Base-by-base conservation (phyloP, 1,140 invertebrate species). In the Rhagoletis pomonella region DNA sequence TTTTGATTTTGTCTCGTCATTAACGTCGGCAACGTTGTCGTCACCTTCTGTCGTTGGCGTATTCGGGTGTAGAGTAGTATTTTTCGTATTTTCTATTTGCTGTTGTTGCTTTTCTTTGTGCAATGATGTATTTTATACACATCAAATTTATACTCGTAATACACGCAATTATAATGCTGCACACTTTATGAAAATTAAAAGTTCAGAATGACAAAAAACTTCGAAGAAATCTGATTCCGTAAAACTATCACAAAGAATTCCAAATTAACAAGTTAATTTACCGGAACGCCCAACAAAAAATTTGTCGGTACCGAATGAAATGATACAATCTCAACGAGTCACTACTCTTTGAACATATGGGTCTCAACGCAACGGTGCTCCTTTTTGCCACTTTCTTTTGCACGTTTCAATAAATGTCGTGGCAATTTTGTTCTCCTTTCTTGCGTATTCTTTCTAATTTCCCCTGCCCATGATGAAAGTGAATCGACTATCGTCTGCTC, bases 61-160 rank as follows among this genome's bases (percentile, higher is more conserved):
- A 29, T 81, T 81, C 73, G 73, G 19, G 42, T 29, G n/a, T 12
- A 81, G 29, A 9, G 73, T 55, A 65, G 42, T 87, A 55, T 69
- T 67, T 87, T 50, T 87, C n/a, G 39, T 69, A 50, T 17, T 55
- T 87, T 67, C 14, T 65, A 42, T 4, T 47, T 0, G 14, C 55
- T 55, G 39, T 47, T 73, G 39, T 17, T 67, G 19, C 14, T 65
- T 86, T 19, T 67, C n/a, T 67, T 81, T 81, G 42, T 86, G 19
- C 65, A 14, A 9, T 39, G 65, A 44, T 47, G 44, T 73, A 73
- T 87, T 86, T 47, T 69, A 44, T 50, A 69, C 86, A 58, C 73
- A 87, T 69, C 58, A 44, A 87, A 87, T 87, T 87, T 73, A 58
- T 85, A 58, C 39, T 60, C 67, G 39, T n/a, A 47, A 39, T 73